Evolutionary conservation across 2,113 vertebrate genomes (phyloP), one percentile per base, ranked within the genome.

Genomic region (Epinephelus cyanopodus): DNA sequence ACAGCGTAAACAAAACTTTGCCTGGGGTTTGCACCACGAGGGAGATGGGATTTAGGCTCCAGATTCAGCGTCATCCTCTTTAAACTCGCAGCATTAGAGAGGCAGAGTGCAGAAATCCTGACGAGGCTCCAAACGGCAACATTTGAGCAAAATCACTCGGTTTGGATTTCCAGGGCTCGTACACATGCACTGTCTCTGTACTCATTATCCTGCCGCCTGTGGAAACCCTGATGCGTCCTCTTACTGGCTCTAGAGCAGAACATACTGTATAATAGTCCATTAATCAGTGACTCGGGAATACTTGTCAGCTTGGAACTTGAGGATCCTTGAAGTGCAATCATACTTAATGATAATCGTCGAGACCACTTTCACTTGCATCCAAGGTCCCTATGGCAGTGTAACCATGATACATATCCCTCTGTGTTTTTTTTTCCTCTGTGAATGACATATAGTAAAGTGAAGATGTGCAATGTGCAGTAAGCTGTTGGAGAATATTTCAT

Each of bases 311-410:
- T 47, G 61, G 73, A 87, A 82, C 85, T 81, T 25, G 70, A 89
- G 80, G 81, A 88, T 87, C 82, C 83, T 93, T 92, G 89, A 93
- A 88, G 90, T 79, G 50, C 81, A 90, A 87, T 92, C 85, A 81
- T 56, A 68, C 77, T 87, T 89, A 79, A 74, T 79, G 84, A 82
- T 90, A 73, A 91, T 90, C 74, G 74, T 85, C 87, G 67, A 70
- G 68, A 86, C 84, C 64, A 80, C 58, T 89, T 86, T 73, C 54
- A 74, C 25, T 64, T 21, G 71, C 37, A 57, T 66, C 48, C 83
- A 42, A 48, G 25, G 77, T 65, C 83, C 74, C 84, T 15, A 8
- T 39, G 37, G 52, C 45, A 58, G 57, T 67, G 76, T 54, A 67
- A 39, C 70, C 27, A 74, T 7, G 27, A 63, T 39, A 23, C 71